Evolutionary conservation across 2,888 invertebrate genomes (phyloP).

Genomic region (Lamellibrachia columna): DNA sequence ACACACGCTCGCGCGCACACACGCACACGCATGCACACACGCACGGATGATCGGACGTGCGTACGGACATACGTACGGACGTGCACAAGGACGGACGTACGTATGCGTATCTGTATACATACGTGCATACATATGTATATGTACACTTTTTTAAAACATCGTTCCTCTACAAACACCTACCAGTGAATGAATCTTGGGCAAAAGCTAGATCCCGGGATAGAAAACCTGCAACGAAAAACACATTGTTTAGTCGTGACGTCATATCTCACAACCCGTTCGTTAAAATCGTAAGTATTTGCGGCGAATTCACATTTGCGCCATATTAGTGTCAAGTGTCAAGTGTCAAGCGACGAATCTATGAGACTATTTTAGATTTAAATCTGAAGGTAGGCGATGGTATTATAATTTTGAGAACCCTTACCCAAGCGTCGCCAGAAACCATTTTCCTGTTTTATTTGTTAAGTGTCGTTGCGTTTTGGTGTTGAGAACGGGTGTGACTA

Average conservation of each 20-base stretch:
- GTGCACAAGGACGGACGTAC: no score
- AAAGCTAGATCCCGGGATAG: not conserved
- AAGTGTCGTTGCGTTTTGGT: no score
- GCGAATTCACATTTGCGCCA: not conserved
- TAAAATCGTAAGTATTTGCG: not conserved
- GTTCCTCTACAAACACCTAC: not conserved
- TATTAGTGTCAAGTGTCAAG: not conserved
- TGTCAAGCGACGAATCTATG: not conserved
- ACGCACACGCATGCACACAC: no score
- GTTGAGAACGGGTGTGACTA: no score
- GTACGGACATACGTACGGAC: no score
- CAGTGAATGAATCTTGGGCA: constrained; percentile 6
- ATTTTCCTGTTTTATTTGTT: not conserved
- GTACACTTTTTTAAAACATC: not conserved
- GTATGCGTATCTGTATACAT: no score
- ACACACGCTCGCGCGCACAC: not conserved
- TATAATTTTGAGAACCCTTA: not conserved
- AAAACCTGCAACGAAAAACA: not conserved
- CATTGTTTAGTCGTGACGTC: not conserved
- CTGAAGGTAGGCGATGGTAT: not conserved
- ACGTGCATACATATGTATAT: no score
- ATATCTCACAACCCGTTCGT: not conserved
- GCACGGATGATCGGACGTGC: no score
- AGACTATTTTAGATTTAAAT: not conserved
- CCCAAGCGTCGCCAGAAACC: not conserved